Percentiles rank a stretch among this genome's conserved stretches.
phyloP scores from a whole-genome alignment of 2,888 invertebrate species.

The Zygaena filipendulae region DNA sequence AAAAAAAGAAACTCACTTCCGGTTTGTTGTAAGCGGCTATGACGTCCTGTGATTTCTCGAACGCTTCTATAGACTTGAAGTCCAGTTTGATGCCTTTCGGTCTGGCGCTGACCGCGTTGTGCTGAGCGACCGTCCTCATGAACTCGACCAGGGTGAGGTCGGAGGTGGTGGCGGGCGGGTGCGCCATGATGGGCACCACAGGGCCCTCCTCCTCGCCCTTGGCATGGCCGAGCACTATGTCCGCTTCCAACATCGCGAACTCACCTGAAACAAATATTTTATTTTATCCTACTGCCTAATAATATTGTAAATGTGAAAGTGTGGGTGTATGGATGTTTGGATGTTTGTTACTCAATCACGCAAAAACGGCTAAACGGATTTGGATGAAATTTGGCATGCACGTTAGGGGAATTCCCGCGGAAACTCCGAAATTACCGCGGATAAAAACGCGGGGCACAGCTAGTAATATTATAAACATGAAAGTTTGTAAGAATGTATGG shows the following conservation, averaged over 20 bases:
- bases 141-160: conserved; percentile 82
- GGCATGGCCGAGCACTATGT: conserved; percentile 77
- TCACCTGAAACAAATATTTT: conserved; percentile 49
- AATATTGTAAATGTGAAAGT: too few species aligned
- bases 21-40: conserved; percentile 43
- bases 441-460: too few species aligned
- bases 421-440: too few species aligned
- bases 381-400: too few species aligned
- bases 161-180: conserved; percentile 78
- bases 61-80: conserved; percentile 84
- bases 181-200: conserved; percentile 84
- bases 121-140: conserved; percentile 66
- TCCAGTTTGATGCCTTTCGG: conserved; percentile 88
- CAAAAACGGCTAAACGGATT: too few species aligned
- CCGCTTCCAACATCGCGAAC: conserved; percentile 87
- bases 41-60: conserved; percentile 64
- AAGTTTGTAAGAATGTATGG: too few species aligned
- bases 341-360: too few species aligned
- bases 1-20: conserved; percentile 29
- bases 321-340: too few species aligned
- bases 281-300: too few species aligned
- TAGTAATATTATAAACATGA: too few species aligned
- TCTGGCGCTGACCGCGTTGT: conserved; percentile 48
- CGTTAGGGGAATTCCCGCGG: too few species aligned
- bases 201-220: conserved; percentile 50